Evolutionary conservation across 2,888 invertebrate genomes (phyloP), one percentile per base, ranked within the genome.

Genomic region (Limnephilus lunatus): DNA sequence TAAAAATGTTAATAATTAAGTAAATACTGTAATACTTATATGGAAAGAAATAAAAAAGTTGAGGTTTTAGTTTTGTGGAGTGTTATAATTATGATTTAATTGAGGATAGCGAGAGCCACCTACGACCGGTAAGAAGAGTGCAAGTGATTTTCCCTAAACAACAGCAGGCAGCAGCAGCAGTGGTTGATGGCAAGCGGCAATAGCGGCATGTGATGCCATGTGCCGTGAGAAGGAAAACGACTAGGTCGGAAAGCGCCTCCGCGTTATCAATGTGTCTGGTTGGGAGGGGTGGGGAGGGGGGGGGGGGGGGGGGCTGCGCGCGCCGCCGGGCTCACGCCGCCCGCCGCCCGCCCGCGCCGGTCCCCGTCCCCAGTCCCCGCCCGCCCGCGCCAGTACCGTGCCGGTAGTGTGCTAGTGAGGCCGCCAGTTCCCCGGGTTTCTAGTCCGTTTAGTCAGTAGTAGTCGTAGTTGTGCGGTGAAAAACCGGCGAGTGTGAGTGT

Each of bases 331-430:
- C 93, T 68, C 93, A 92, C 94, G 94, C 94, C 94, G 94, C 93
- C 94, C 95, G 81, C 85, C 92, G 94, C 93, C 93, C 93, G 93
- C 94, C 94, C 94, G 95, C 81, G 89, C 96, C 96, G 97, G 97
- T 97, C 96, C 97, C 96, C 97, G 97, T 97, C 96, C 97, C 97
- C 97, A 97, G 97, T 94, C 92, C 90, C 94, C 92, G 94, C 93
- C 93, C 93, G 93, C 94, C 94, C 94, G 95, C 81, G 89, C 96
- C 96, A 97, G 97, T 97, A 96, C 97, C 97, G 97, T 97, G 97
- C 97, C 97, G 97, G 97, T 97, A 97, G 97, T 96, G 97, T 95
- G 96, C 95, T 96, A 96, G 96, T 97, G 96, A 96, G 96, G 96
- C 96, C 96, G 96, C 96, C 96, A 96, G 48, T 31, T 96, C 96